Evolutionary conservation across 2,113 vertebrate genomes (phyloP), one percentile per base, ranked within the genome.

Genomic region (Penelope pileata): DNA sequence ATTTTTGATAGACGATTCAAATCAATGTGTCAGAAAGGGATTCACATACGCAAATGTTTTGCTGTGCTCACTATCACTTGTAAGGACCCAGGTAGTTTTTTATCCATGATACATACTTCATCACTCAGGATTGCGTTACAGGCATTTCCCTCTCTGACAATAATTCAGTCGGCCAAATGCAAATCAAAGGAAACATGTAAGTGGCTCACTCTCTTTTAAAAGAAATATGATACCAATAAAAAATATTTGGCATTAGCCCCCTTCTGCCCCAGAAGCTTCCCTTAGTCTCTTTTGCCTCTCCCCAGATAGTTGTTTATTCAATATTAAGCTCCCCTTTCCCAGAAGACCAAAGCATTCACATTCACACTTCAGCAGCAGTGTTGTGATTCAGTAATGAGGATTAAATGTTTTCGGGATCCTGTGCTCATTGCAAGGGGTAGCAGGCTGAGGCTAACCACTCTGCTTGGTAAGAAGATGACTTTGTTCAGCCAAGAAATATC

Each of bases 401-500:
- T 86, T 69, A 94, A 95, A 91, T 62, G 90, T 62, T 92, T 86
- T 88, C 1, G 1, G 83, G 53, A 94, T 84, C 79, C 80, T 12
- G 7, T 73, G 92, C 76, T 91, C 73, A 50, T 53, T 74, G 90
- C 72, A 79, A 93, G 32, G 40, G 58, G 40, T 27, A 29, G 77
- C 24, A 32, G 75, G 82, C 91, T 91, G 79, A 83, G 47, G 70
- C 58, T 73, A 67, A 88, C 70, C 87, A 74, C 72, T 68, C 83
- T 90, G 5, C 90, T 88, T 83, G 58, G 53, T 78, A 50, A 86
- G 91, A 90, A 95, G 91, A 95, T 84, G 93, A 96, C 69, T 96
- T 83, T 91, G 62, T 91, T 88, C 24, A 21, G 86, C 76, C 83
- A 73, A 90, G 76, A 94, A 94, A 75, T 84, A 22, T 51, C 68